These are phyloP conservation scores for Lineus longissimus DNA, from an alignment of 1,140 invertebrate species.

Conservation along the genomic window DNA sequence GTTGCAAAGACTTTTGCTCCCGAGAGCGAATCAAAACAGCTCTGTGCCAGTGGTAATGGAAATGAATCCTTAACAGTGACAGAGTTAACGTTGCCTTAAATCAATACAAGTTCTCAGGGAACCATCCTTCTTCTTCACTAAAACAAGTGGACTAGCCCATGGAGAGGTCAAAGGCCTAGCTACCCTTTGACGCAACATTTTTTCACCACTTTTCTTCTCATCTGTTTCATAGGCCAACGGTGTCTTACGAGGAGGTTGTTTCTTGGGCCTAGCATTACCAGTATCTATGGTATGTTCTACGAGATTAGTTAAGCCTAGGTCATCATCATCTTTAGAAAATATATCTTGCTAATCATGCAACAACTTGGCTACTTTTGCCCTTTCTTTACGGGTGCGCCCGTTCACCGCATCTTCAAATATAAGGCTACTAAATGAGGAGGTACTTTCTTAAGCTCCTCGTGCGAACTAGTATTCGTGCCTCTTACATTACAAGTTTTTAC, in stretches of 20 bases:
- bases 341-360: background rate
- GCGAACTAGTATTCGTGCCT: no score
- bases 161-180: background rate
- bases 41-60: constrained; percentile 56
- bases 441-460: no score
- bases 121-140: constrained; percentile 6
- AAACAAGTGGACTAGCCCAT: constrained; percentile 3
- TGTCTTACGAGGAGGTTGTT: background rate
- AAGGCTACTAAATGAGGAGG: no score
- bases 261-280: constrained; percentile 5
- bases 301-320: constrained; percentile 8
- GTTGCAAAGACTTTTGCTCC: constrained; percentile 47
- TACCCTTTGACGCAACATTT: background rate
- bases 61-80: constrained; percentile 51
- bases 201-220: no score
- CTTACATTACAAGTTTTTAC: no score
- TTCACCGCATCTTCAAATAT: no score
- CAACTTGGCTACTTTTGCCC: background rate
- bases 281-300: constrained; percentile 13
- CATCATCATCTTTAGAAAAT: constrained; percentile 5
- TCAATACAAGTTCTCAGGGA: constrained; percentile 47
- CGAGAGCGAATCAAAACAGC: constrained; percentile 42
- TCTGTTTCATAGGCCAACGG: no score
- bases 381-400: no score
- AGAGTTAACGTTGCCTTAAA: constrained; percentile 52